A percentile compares a stretch with the other conserved stretches of the same genome.
Evolutionary conservation across 2,797 vertebrate species (phyloP).

Genomic region (Argyrosomus regius): DNA sequence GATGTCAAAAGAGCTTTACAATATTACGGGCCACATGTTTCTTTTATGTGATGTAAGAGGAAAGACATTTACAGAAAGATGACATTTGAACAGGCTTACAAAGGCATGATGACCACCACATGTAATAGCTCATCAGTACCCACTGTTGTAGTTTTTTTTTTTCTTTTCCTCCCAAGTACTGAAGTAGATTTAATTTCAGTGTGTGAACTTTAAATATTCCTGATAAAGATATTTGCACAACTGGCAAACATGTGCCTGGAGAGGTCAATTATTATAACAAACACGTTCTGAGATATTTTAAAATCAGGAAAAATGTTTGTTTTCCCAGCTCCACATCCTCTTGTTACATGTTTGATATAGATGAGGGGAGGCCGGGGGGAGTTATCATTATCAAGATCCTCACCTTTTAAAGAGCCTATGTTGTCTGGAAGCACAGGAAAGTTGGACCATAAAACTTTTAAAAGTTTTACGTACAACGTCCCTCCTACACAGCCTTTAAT

Average conservation of each 20-base stretch:
- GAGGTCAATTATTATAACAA: conserved; percentile 44
- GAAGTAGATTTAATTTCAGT: conserved; percentile 30
- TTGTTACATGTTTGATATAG: conserved; percentile 47
- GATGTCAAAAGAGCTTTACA: conserved; percentile 52
- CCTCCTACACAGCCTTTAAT: conserved; percentile 22
- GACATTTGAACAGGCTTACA: conserved; percentile 38
- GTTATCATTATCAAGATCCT: conserved; percentile 23
- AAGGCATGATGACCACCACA: conserved; percentile 31
- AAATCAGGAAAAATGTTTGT: conserved; percentile 25
- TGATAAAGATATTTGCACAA: conserved; percentile 65
- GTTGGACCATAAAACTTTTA: conserved; percentile 7
- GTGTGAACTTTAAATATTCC: conserved; percentile 44
- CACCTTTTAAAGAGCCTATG: conserved; percentile 4
- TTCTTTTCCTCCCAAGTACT: conserved; percentile 13
- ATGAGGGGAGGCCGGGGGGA: conserved; percentile 2
- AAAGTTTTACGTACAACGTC: not conserved
- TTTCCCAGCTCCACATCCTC: conserved; percentile 27
- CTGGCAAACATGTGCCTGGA: conserved; percentile 55
- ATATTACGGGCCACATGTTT: conserved; percentile 27
- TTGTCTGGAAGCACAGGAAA: conserved; percentile 3
- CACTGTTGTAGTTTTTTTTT: conserved; percentile 32
- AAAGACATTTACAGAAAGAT: conserved; percentile 27
- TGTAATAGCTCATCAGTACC: conserved; percentile 22
- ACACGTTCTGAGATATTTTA: conserved; percentile 33
- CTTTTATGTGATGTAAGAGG: conserved; percentile 20